Evolutionary conservation across 1,140 invertebrate genomes (phyloP), one percentile per base, ranked within the genome.

Genomic region (Zaprionus davidi): DNA sequence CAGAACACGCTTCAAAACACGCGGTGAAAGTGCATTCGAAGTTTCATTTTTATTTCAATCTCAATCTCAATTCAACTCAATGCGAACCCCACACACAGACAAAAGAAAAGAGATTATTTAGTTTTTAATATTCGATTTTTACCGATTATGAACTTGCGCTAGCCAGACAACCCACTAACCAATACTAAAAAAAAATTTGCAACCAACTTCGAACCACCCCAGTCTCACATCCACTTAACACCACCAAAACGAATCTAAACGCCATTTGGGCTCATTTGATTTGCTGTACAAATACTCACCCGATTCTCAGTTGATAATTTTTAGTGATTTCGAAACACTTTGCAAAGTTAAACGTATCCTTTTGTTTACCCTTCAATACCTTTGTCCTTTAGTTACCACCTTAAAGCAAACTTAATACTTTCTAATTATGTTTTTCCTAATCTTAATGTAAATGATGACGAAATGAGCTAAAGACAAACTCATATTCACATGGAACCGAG

Each of bases 191-290:
- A 72, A 64, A 58, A 22, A 76, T 36, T 55, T 71, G 73, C 72
- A 49, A 65, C 41, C 59, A 63, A 79, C 69, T 22, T 67, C 67
- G 68, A 68, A 76, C 44, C 70, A 53, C 71, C 56, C 65, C 69
- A 72, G 55, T 51, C 69, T 51, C 69, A 76, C 73, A 34, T 67
- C 31, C 28, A 87, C 57, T 58, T 53, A 59, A 55, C 71, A 71
- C 57, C 46, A 55, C 59, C 41, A 46, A 31, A 36, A 71, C 55
- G 49, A 79, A 86, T 51, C 69, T 57, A 67, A 75, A 68, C 78
- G 71, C 85, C 73, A 67, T 73, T 81, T 72, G 65, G 62, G 78
- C 81, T 90, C 83, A 84, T 88, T 87, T 79, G 55, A 90, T 90
- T 88, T 87, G 85, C 84, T 90, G 84, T 87, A 90, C 55, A 78